Evolutionary conservation across 2,113 vertebrate genomes (phyloP).

Genomic region (Prunella himalayana): DNA sequence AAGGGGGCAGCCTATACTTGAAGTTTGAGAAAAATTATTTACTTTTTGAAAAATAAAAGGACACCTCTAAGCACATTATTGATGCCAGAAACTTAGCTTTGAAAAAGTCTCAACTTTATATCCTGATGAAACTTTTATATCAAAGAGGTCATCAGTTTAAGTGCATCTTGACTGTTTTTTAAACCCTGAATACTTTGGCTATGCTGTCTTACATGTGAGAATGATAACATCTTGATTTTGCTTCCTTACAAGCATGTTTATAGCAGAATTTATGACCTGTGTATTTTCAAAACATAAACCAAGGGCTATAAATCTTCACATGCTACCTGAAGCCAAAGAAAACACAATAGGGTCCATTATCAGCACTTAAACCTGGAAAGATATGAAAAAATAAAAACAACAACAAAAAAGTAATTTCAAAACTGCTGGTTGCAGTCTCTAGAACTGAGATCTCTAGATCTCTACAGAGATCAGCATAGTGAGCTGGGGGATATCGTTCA

Average conservation of each 20-base stretch:
- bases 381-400: not conserved
- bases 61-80: not conserved
- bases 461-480: not conserved
- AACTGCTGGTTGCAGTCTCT: not conserved
- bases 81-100: not conserved
- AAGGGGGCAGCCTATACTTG: conserved; percentile 29
- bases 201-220: not conserved
- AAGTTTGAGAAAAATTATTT: not conserved
- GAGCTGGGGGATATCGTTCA: not conserved
- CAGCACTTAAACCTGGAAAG: not conserved
- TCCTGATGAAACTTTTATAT: not conserved
- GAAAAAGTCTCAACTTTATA: not conserved
- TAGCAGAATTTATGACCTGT: not conserved
- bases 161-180: not conserved
- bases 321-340: not conserved
- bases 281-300: not conserved
- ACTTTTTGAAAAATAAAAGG: not conserved
- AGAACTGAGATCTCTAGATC: not conserved
- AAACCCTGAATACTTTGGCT: not conserved
- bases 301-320: not conserved
- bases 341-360: not conserved
- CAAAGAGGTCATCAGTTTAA: not conserved
- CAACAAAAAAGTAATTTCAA: not conserved
- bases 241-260: not conserved
- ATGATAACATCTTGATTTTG: not conserved